Evolutionary conservation across 2,888 invertebrate genomes (phyloP), one percentile per base, ranked within the genome.

Genomic region (Aleiodes testaceus): DNA sequence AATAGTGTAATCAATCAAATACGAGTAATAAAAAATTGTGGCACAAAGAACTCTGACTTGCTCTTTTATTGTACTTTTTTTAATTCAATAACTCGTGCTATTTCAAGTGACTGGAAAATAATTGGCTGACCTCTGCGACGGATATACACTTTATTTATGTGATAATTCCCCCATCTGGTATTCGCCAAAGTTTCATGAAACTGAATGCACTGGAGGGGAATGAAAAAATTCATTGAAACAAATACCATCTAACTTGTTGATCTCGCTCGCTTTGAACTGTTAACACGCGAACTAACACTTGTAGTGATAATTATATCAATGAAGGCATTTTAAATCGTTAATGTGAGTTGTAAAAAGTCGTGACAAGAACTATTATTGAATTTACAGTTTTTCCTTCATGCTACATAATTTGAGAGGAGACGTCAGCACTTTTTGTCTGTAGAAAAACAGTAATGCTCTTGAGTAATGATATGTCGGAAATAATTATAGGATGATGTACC

Each of bases 191-290:
- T 36, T 36, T 36, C 7, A 36, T 36, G 9, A 36, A 36, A 11
- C 36, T 55, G 30, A 36, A 55, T 55, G 30, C 16, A 26, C 6
- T 1, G n/a, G 55, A 30, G 11, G n/a, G 16, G 6, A 16, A 36
- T 59, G n/a, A 30, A 30, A 55, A 42, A 42, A 42, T 9, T 59
- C 16, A 16, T 18, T 59, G 11, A 12, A 18, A 36, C 42, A 16
- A 59, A 59, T 42, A 14, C 9, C n/a, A 30, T n/a, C 26, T 7
- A 11, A 59, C 59, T 59, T 59, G 59, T 59, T 59, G 59, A 59
- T 59, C 59, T 59, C 26, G 42, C 5, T 16, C 18, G 59, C 36
- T 7, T 7, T 11, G 5, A 18, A 59, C 36, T 18, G 36, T 30
- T 30, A 30, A 55, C 42, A 59, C 7, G 9, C 42, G 18, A 36